Base-by-base conservation (phyloP, 2,888 invertebrate genomes). In the Blera fallax region DNA sequence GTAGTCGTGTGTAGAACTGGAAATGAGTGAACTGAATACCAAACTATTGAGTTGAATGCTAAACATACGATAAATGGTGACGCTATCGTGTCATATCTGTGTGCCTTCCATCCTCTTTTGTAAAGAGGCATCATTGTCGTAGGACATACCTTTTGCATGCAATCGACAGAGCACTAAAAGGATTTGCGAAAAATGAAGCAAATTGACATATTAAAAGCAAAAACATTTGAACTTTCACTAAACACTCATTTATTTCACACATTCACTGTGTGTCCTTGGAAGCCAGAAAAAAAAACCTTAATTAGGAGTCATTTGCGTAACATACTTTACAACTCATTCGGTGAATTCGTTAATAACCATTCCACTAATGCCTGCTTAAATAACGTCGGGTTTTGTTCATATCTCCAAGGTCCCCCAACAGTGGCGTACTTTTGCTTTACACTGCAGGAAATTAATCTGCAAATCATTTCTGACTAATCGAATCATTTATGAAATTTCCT, bases 391-490 rank as follows among this genome's bases (percentile, higher is more conserved):
- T 58, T 10, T 16, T 56, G 34, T 29, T 34, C 27, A 45, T 18
- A 3, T 27, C 10, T 48, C 16, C 16, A 70, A 70, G 52, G 32
- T 8, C 34, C 11, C 2, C 16, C 18, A 34, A 7, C 5, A 16
- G 24, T 1, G 29, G n/a, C n/a, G n/a, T 32, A 27, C 16, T 21
- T 27, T 27, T 29, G 16, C 24, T 40, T 8, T 52, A 2, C 34
- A 43, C 58, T 18, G 40, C 58, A 40, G 64, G 4, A 52, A 67
- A 70, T 65, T 65, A 56, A 65, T 58, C 50, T 65, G 21, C 60
- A 77, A 60, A 83, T 78, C 72, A 56, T 54, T 60, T 73, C 27
- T 78, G 78, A 78, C 78, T 78, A 78, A 83, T 83, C 67, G 78
- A 48, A 78, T 69, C 65, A 78, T 73, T 83, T 73, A 62, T 54